Evolutionary conservation across 2,888 invertebrate species (phyloP), one percentile per base, ranked within the genome.

Genomic region (Trichopoda pennipes): DNA sequence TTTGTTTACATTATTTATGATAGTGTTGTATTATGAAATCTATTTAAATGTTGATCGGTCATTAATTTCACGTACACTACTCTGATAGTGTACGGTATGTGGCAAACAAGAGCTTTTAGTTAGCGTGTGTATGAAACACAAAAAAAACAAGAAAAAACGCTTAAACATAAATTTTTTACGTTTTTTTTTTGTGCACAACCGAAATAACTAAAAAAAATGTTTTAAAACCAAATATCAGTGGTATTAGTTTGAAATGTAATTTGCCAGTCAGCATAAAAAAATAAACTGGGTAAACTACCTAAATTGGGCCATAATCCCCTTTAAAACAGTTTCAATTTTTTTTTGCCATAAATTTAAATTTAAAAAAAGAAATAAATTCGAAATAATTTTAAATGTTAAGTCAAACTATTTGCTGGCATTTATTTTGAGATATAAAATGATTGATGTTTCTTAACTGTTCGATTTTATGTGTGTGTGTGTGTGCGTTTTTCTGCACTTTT

Each of bases 241-340:
- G n/a, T 68, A 23, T 64, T 19, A 60, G 32, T 72, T 78, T 64
- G 23, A 51, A 17, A 68, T 35, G 47, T 61, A 69, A 77, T 77
- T 73, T 73, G 60, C 72, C 44, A 73, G 56, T 28, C 55, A 56
- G 16, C 19, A 47, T 38, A 12, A 38, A 38, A 47, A 14, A 17
- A 60, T 10, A 60, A 75, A 58, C 42, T 56, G 8, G 35, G 28
- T 64, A 80, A 19, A 72, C 61, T 68, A 56, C 81, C 72, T 61
- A 73, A 81, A 81, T 81, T 77, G 77, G 68, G 53, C 68, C 61
- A 80, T 80, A 74, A 74, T 80, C 63, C 63, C 80, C 55, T 56
- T 55, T 64, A 19, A 70, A 51, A 51, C 44, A 51, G 1, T 64
- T 64, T 69, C n/a, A 19, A 53, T 10, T 32, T 17, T 44, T 53